phyloP scores from a whole-genome alignment of 1,140 invertebrate species.

The Druon quercuslanigerum region DNA sequence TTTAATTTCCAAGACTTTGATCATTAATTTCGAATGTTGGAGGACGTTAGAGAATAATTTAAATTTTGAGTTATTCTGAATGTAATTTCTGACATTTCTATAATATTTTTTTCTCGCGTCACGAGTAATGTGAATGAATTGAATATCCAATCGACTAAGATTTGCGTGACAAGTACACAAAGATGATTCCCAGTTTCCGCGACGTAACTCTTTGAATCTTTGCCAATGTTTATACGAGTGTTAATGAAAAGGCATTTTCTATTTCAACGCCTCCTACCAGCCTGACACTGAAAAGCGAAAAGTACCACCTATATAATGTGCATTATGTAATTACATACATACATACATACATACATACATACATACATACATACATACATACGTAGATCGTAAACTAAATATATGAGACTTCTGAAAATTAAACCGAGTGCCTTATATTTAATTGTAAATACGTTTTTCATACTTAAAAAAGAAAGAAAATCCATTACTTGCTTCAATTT shows the following conservation, averaged over 20 bases:
- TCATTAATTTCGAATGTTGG: too few species aligned
- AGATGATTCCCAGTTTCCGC: slow-evolving; percentile 7
- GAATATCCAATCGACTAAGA: neutral
- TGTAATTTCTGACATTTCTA: neutral
- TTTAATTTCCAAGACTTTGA: too few species aligned
- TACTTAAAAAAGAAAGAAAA: too few species aligned
- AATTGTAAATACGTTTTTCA: too few species aligned
- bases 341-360: too few species aligned
- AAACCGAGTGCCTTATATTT: too few species aligned
- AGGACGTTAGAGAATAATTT: too few species aligned
- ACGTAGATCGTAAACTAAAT: too few species aligned
- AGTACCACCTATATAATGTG: neutral
- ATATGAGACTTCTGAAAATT: too few species aligned
- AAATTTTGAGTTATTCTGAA: neutral
- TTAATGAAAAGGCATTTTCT: slow-evolving; percentile 34
- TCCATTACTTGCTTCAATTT: too few species aligned
- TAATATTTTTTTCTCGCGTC: neutral
- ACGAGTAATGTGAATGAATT: slow-evolving; percentile 6
- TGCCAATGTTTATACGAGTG: slow-evolving; percentile 39
- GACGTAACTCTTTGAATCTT: slow-evolving; percentile 30
- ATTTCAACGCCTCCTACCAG: slow-evolving; percentile 23
- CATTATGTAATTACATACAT: too few species aligned
- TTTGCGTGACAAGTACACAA: slow-evolving; percentile 23
- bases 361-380: too few species aligned
- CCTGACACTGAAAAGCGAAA: slow-evolving; percentile 17